Base-by-base conservation (phyloP, 2,113 vertebrate species). In the Tautogolabrus adspersus region DNA sequence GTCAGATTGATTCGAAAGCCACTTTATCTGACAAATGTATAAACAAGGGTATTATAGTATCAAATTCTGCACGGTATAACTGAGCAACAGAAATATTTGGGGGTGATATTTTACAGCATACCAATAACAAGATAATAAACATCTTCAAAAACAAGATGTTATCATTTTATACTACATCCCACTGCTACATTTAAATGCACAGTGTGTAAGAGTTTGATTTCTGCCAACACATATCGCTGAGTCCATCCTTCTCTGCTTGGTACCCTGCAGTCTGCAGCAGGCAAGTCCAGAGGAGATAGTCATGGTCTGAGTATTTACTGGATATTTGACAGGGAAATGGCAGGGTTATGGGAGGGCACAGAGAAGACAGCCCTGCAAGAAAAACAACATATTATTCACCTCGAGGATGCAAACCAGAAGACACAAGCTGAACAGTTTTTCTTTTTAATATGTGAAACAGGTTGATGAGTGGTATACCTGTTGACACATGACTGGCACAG, bases 301-400 rank as follows among this genome's bases (percentile, higher is more conserved):
- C 64, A 57, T 49, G 54, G 72, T 56, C 54, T 51, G 21, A 30
- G 11, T 59, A 51, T n/a, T 13, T 9, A 11, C 34, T 34, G 57
- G 49, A 52, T 52, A 21, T 21, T n/a, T 52, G 19, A 52, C 47
- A 52, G 49, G 49, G 19, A 52, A 52, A 52, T 52, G 63, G 22
- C 16, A 44, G 51, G 19, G 23, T 19, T 51, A 12, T 2, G 21
- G 13, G 22, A 34, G 52, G 40, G 57, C 51, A 47, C 21, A 26
- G 11, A 22, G 56, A 19, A 23, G 57, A 7, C n/a, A 26, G 22
- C 47, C 42, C 1, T 7, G 6, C 55, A 61, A 13, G 3, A 22
- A 30, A 22, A 42, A 26, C 13, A 74, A 64, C 42, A 46, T 23
- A 30, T 47, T 58, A 26, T 40, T 80, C 38, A 26, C 18, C n/a